These are phyloP conservation scores for Drosophila asahinai DNA, from an alignment of 1,140 invertebrate species.

Conservation along the genomic window DNA sequence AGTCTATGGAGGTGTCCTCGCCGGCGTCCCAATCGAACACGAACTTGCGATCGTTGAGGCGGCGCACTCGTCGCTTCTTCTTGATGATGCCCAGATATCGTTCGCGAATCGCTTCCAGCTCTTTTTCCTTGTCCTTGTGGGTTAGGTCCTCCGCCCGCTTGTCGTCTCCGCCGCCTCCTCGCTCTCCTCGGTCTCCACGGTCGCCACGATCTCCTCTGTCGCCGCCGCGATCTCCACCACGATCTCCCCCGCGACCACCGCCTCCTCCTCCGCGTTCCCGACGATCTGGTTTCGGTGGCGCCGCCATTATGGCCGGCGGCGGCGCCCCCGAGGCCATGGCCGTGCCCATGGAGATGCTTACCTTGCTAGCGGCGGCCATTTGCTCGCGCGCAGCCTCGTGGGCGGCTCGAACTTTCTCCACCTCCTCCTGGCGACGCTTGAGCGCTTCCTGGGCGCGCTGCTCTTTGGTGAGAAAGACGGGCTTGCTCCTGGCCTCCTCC, in stretches of 20 bases:
- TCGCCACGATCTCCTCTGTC: conserved; percentile 55
- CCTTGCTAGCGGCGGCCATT: conserved; percentile 35
- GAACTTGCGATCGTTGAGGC: conserved; percentile 99
- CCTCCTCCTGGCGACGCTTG: conserved; percentile 94
- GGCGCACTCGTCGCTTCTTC: conserved; percentile 95
- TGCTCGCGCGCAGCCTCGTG: conserved; percentile 76
- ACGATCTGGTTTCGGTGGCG: conserved; percentile 51
- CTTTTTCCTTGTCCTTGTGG: conserved; percentile 95
- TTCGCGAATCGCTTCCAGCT: conserved; percentile 97
- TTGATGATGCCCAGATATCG: conserved; percentile 97
- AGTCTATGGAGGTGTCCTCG: conserved; percentile 99
- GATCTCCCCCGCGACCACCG: conserved; percentile 81
- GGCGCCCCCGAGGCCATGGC: conserved; percentile 61
- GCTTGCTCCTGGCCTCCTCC: conserved; percentile 96
- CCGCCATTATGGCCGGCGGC: conserved; percentile 41
- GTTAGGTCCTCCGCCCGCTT: conserved; percentile 87
- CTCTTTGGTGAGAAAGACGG: conserved; percentile 98
- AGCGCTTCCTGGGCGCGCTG: conserved; percentile 96
- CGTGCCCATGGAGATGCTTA: conserved; percentile 46
- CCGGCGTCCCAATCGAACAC: conserved; percentile 99
- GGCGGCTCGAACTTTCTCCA: conserved; percentile 87
- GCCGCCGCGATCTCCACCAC: conserved; percentile 15
- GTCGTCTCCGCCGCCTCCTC: conserved; percentile 83
- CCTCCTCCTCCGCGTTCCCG: conserved; percentile 51
- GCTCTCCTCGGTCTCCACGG: conserved; percentile 54